These are phyloP conservation scores for Pristionchus arcanus DNA, from an alignment of 2,888 invertebrate species.

Conservation along the genomic window DNA sequence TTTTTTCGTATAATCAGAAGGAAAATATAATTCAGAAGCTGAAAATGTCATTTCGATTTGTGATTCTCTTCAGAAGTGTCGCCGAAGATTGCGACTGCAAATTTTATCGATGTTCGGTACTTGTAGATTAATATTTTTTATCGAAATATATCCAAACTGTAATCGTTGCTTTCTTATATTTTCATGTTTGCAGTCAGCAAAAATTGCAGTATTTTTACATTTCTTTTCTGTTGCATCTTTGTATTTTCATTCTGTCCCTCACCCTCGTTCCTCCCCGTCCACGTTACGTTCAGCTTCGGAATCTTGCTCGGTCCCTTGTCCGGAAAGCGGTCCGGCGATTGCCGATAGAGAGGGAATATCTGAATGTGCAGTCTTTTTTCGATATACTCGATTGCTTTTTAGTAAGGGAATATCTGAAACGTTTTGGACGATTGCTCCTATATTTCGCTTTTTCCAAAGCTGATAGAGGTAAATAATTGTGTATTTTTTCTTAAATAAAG, in stretches of 20 bases:
- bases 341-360: constrained; percentile 64
- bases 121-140: no score
- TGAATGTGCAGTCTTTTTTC: constrained; percentile 32
- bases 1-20: constrained; percentile 44
- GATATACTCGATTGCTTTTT: no score
- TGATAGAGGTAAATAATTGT: no score
- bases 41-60: no score
- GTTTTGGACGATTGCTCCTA: no score
- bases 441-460: no score
- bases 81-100: constrained; percentile 76
- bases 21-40: constrained; percentile 74
- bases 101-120: not conserved
- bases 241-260: constrained; percentile 55
- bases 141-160: no score
- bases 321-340: constrained; percentile 69
- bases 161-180: no score
- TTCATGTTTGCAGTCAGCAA: no score
- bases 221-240: no score
- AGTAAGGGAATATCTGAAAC: no score
- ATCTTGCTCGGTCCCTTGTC: constrained; percentile 66
- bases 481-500: not conserved
- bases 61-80: constrained; percentile 77
- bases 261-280: constrained; percentile 78
- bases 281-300: constrained; percentile 76
- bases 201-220: no score